These are phyloP conservation scores for Saxidomus purpurata DNA, from an alignment of 1,140 invertebrate genomes.

Conservation along the genomic window DNA sequence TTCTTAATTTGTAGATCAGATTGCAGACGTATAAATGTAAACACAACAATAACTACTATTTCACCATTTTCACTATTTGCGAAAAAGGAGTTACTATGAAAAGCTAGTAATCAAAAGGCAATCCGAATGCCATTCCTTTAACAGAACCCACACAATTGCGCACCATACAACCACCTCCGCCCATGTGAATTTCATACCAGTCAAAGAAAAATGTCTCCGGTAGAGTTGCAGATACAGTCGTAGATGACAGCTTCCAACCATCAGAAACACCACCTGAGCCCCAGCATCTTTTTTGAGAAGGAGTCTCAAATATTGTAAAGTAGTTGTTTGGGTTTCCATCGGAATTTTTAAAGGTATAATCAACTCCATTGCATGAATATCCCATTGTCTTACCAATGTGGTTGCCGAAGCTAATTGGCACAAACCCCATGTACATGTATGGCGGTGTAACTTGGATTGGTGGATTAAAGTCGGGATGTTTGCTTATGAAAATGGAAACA, in stretches of 20 bases:
- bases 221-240: too few species aligned
- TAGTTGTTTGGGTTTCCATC: not conserved
- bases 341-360: not conserved
- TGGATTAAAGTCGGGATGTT: not conserved
- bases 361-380: not conserved
- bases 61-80: too few species aligned
- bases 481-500: not conserved
- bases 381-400: not conserved
- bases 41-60: too few species aligned
- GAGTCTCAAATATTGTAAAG: not conserved
- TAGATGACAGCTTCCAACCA: not conserved
- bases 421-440: not conserved
- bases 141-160: not conserved
- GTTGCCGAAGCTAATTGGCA: not conserved
- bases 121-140: not conserved
- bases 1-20: too few species aligned
- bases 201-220: not conserved
- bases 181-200: not conserved
- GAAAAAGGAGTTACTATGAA: too few species aligned
- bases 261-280: not conserved
- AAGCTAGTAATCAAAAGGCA: not conserved
- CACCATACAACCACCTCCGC: not conserved
- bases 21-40: too few species aligned
- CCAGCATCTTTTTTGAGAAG: not conserved
- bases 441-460: not conserved